Percentiles rank a stretch among this genome's conserved stretches.
These are phyloP conservation scores for Trinectes maculatus DNA, from an alignment of 2,113 vertebrate genomes.

Conservation along the genomic window DNA sequence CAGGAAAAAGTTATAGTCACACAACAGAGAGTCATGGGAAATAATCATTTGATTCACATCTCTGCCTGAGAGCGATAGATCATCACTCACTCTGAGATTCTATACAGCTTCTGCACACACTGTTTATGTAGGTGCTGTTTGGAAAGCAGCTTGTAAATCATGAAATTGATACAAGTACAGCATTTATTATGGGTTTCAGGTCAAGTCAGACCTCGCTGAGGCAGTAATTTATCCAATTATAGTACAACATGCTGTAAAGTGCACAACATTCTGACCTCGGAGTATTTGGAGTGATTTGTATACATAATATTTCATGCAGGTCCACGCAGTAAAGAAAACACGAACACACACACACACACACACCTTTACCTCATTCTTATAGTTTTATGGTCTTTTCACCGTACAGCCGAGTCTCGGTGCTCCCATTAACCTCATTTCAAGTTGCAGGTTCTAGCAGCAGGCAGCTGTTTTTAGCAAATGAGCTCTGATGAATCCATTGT, in stretches of 20 bases:
- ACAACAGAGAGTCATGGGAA: constrained; percentile 24
- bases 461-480: neutral
- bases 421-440: constrained; percentile 29
- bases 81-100: neutral
- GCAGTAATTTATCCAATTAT: too few species aligned
- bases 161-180: neutral
- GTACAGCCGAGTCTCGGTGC: neutral
- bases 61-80: neutral
- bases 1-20: constrained; percentile 11
- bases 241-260: too few species aligned
- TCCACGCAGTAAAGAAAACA: too few species aligned
- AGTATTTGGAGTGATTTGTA: too few species aligned
- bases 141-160: neutral
- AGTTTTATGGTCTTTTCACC: constrained; percentile 16
- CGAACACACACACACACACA: too few species aligned
- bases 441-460: neutral
- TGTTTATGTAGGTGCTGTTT: neutral
- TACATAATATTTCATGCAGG: too few species aligned
- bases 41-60: constrained; percentile 24
- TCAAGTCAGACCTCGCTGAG: neutral
- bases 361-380: constrained; percentile 4
- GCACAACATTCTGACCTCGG: too few species aligned
- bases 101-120: neutral
- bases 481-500: neutral
- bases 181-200: neutral